Evolutionary conservation across 2,113 vertebrate genomes (phyloP).

Genomic region (Mormoops blainvillei): DNA sequence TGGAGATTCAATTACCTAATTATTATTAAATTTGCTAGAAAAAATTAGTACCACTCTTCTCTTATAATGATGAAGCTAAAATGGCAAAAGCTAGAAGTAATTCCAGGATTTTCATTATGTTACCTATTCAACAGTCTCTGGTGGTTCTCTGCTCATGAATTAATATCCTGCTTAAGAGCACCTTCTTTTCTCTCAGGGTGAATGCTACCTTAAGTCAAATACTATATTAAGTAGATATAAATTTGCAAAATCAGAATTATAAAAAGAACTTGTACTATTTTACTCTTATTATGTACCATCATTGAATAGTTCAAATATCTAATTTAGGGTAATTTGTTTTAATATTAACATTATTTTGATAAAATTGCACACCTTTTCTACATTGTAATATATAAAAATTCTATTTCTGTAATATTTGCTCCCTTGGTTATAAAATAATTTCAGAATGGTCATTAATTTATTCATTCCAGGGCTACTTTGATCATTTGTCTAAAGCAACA

Average conservation of each 20-base stretch:
- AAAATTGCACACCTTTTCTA: neutral
- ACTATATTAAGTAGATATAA: neutral
- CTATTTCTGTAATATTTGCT: slow-evolving; percentile 2
- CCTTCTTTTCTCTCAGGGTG: neutral
- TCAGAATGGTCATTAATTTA: slow-evolving; percentile 1
- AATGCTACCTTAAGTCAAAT: neutral
- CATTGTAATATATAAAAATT: slow-evolving; percentile 7
- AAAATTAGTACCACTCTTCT: slow-evolving; percentile 62
- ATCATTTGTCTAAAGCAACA: neutral
- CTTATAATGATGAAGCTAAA: slow-evolving; percentile 55
- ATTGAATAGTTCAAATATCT: neutral
- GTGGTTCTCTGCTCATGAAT: slow-evolving; percentile 21
- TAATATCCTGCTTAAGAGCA: slow-evolving; percentile 27
- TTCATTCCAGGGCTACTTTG: slow-evolving; percentile 6
- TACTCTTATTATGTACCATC: neutral
- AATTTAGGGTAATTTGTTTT: slow-evolving; percentile 20
- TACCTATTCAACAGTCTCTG: slow-evolving; percentile 31
- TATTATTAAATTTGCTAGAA: slow-evolving; percentile 69
- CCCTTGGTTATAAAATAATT: slow-evolving; percentile 13
- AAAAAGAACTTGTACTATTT: slow-evolving; percentile 1
- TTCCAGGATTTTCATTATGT: slow-evolving; percentile 59
- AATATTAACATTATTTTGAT: slow-evolving; percentile 35
- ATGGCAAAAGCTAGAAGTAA: slow-evolving; percentile 52
- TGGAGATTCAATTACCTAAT: slow-evolving; percentile 59
- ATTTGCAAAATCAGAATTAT: slow-evolving; percentile 39